phyloP scores from a whole-genome alignment of 1,140 invertebrate species.

The Listronotus bonariensis region DNA sequence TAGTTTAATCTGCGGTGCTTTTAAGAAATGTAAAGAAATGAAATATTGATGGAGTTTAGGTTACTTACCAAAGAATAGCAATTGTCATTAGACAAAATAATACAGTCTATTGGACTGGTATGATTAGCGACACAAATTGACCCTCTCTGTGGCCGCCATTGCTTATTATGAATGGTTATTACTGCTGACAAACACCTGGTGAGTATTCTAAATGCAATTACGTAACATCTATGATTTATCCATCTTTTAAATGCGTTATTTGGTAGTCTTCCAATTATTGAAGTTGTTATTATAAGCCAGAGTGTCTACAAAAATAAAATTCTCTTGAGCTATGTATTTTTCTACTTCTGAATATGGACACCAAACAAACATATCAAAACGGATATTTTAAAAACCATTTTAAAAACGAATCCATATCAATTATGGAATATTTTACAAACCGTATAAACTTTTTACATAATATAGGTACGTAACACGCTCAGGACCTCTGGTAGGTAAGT shows the following conservation, averaged over 20 bases:
- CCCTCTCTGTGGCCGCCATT: constrained; percentile 68
- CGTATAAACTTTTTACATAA: too few relatives aligned
- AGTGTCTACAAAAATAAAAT: constrained; percentile 27
- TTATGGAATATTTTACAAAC: too few relatives aligned
- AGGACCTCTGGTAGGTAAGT: too few relatives aligned
- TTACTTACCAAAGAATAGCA: constrained; percentile 82
- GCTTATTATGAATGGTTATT: constrained; percentile 75
- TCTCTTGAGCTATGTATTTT: too few relatives aligned
- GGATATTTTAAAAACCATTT: too few relatives aligned
- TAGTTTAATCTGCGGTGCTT: too few relatives aligned
- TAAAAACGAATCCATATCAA: too few relatives aligned
- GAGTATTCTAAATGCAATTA: constrained; percentile 75
- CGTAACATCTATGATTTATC: constrained; percentile 68
- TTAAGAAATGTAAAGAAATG: too few relatives aligned
- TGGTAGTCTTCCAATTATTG: constrained; percentile 69
- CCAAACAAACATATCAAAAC: too few relatives aligned
- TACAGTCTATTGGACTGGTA: constrained; percentile 86
- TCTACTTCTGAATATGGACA: too few relatives aligned
- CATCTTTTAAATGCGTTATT: constrained; percentile 63
- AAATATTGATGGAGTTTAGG: neutral
- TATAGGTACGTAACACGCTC: too few relatives aligned
- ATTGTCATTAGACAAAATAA: constrained; percentile 78
- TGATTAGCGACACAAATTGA: constrained; percentile 94
- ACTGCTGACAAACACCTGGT: constrained; percentile 72
- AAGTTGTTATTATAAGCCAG: constrained; percentile 63